phyloP scores from a whole-genome alignment of 2,113 vertebrate genomes.

The Urocynchramus pylzowi region DNA sequence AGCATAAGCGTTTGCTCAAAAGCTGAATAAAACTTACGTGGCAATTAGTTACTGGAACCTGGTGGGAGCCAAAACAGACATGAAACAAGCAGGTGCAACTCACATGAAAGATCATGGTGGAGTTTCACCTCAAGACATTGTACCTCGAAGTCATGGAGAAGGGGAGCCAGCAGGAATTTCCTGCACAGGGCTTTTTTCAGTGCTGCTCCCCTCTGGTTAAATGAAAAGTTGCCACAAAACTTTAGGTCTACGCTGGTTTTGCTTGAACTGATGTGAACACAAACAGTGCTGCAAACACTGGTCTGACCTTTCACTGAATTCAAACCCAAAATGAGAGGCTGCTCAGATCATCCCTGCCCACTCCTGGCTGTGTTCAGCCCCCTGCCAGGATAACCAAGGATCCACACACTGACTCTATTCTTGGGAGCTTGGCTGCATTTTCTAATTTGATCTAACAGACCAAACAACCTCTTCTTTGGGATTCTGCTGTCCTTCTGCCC shows the following conservation, averaged over 20 bases:
- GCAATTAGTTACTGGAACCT: background rate
- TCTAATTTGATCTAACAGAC: background rate
- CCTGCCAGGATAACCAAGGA: background rate
- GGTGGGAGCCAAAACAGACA: background rate
- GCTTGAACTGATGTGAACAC: background rate
- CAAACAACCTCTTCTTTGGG: background rate
- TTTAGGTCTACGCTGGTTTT: background rate
- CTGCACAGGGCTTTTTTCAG: background rate
- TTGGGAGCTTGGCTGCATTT: background rate
- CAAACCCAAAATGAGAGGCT: background rate
- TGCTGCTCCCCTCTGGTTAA: background rate
- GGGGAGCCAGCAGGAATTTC: background rate
- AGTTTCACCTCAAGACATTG: background rate
- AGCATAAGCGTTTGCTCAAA: background rate
- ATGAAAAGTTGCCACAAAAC: background rate
- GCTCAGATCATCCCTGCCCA: background rate
- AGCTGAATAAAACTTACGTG: background rate
- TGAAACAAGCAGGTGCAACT: background rate
- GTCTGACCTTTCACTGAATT: background rate
- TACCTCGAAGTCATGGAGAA: background rate
- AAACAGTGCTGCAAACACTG: background rate
- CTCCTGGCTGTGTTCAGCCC: background rate
- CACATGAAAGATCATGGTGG: background rate
- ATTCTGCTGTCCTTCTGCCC: background rate
- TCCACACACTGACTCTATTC: background rate